Conservation (phyloP, 2,113 vertebrate species). For the Xerus inauris region DNA sequence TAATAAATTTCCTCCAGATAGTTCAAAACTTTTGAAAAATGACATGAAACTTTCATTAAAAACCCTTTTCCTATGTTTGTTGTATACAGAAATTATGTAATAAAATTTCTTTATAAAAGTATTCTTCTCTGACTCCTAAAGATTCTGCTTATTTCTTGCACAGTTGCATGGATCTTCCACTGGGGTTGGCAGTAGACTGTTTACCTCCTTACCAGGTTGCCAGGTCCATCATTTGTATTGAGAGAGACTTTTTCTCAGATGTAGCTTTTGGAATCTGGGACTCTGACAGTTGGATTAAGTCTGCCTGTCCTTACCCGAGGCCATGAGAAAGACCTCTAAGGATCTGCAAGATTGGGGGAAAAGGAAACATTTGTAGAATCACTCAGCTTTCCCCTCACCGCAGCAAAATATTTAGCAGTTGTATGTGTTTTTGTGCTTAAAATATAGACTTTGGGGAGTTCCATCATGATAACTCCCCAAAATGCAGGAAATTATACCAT, state of each 20-base stretch:
- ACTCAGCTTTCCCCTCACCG: constrained; percentile 52
- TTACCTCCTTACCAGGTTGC: constrained; percentile 42
- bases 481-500: neutral
- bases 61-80: constrained; percentile 86
- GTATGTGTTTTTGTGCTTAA: constrained; percentile 3
- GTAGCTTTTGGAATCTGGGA: constrained; percentile 49
- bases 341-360: neutral
- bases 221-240: neutral
- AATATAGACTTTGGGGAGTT: constrained; percentile 11
- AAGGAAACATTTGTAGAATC: constrained; percentile 56
- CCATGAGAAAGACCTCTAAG: constrained; percentile 34
- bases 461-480: neutral
- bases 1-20: constrained; percentile 82
- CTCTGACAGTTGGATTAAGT: neutral
- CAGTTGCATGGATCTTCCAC: neutral
- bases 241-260: neutral
- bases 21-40: constrained; percentile 84
- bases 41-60: constrained; percentile 81
- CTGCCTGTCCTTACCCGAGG: neutral
- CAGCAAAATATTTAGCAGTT: constrained; percentile 15
- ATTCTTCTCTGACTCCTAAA: constrained; percentile 55
- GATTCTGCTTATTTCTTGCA: neutral
- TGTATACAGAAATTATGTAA: constrained; percentile 85
- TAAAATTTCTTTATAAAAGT: constrained; percentile 86
- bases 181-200: neutral